Conservation (phyloP, 35 echinoderm and acorn worm species). For the Apostichopus californicus region DNA sequence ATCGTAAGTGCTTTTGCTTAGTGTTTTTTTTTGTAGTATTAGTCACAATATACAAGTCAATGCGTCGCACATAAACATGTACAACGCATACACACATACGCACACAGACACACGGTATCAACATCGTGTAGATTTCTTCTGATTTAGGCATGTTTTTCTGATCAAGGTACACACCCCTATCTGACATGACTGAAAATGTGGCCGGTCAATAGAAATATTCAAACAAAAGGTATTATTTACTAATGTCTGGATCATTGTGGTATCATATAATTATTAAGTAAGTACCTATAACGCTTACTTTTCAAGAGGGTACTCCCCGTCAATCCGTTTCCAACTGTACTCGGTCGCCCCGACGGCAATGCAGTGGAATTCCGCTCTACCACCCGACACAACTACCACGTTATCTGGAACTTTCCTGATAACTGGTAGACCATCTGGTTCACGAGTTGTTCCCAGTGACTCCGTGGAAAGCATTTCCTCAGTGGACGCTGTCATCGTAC, state of each 20-base stretch:
- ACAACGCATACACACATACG: too few relatives aligned
- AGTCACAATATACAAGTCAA: too few relatives aligned
- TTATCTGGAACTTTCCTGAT: slow-evolving; percentile 51
- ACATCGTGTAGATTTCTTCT: too few relatives aligned
- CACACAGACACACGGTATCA: too few relatives aligned
- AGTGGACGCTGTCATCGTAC: background rate
- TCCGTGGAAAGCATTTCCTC: background rate
- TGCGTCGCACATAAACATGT: too few relatives aligned
- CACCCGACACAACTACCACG: slow-evolving; percentile 31
- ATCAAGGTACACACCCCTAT: too few relatives aligned
- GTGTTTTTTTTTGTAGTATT: too few relatives aligned
- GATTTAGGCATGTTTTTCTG: too few relatives aligned
- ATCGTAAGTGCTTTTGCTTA: background rate
- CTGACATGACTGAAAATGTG: too few relatives aligned
- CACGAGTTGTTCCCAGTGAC: background rate
- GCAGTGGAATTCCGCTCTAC: slow-evolving; percentile 66
- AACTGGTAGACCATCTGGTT: slow-evolving; percentile 28
- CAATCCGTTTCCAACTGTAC: slow-evolving; percentile 80
- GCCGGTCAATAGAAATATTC: too few relatives aligned
- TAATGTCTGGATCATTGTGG: too few relatives aligned
- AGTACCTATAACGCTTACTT: slow-evolving; percentile 54
- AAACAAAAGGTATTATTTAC: too few relatives aligned
- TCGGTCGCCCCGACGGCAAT: slow-evolving; percentile 69
- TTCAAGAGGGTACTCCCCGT: slow-evolving; percentile 61
- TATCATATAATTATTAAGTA: background rate